These are phyloP conservation scores for Heliothis subflexa DNA, from an alignment of 1,140 invertebrate genomes.

Conservation along the genomic window DNA sequence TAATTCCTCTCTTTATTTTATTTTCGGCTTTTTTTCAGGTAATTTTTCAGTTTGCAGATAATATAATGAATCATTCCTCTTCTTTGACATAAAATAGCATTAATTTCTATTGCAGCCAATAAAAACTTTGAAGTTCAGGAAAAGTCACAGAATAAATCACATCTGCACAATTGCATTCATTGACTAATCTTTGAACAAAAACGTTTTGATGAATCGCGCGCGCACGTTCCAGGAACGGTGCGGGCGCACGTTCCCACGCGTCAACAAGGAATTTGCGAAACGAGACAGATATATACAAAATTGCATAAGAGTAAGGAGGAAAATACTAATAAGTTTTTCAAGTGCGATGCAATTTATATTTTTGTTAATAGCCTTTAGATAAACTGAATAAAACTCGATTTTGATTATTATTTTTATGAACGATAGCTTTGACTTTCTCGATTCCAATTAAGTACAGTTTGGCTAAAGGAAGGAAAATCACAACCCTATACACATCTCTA, in stretches of 20 bases:
- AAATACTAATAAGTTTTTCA: conserved; percentile 34
- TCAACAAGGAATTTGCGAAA: conserved; percentile 63
- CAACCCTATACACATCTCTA: no score
- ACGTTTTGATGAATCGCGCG: conserved; percentile 75
- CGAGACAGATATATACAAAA: conserved; percentile 56
- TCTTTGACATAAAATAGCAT: no score
- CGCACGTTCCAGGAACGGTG: conserved; percentile 70
- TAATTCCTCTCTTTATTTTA: no score
- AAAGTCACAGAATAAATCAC: neutral
- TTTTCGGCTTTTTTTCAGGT: no score
- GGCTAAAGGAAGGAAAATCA: no score
- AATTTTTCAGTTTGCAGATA: no score
- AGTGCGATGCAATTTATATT: conserved; percentile 55
- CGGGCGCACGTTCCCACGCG: conserved; percentile 73
- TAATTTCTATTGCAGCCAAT: no score
- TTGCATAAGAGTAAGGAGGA: conserved; percentile 38
- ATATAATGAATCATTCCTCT: no score
- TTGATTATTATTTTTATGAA: neutral
- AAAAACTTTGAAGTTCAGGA: neutral
- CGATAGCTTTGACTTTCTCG: neutral
- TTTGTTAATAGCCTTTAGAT: conserved; percentile 34
- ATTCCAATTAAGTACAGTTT: no score
- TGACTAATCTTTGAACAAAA: conserved; percentile 59
- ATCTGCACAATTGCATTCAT: neutral
- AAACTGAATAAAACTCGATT: neutral